Base-by-base conservation (phyloP, 2,113 vertebrate genomes). In the Pogona vitticeps region DNA sequence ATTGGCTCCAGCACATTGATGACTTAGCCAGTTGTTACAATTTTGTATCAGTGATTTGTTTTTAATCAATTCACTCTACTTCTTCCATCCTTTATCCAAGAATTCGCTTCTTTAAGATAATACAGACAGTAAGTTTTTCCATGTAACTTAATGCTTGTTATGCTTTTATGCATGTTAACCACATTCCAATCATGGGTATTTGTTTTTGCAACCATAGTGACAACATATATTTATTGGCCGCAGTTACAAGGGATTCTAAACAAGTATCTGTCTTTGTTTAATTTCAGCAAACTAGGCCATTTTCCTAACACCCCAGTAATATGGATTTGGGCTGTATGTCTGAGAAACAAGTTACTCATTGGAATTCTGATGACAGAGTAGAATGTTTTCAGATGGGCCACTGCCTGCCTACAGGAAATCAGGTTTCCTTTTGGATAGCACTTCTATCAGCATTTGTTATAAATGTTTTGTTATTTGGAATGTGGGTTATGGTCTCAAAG, bases 171-270 rank as follows among this genome's bases (percentile, higher is more conserved):
- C 21, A 84, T 90, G 8, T 33, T 88, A 95, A 86, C 91, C 33
- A 76, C 36, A 88, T 75, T 56, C 80, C 80, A 88, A 88, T 46
- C 91, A 46, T 14, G 46, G 68, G 10, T 92, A 88, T 95, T 95
- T 95, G 92, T 82, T 92, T 91, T 89, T 85, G 93, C 84, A 95
- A 70, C 92, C 92, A 94, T 93, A 92, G 94, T 80, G 84, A 95
- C 91, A 71, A 94, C 94, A 91, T 91, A 73, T 91, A 88, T 91
- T 94, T 92, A 89, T 90, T 94, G 90, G 93, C 92, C 83, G 88
- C 72, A 7, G 28, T 33, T 46, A 3, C 76, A 87, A 91, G 84
- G 59, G 84, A 95, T 76, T 83, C 20, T 4, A 93, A 91, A 85
- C 76, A 92, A 92, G 77, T 83, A 82, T 88, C 82, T 93, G 85